A percentile compares a stretch with the other conserved stretches of the same genome.
Conservation (phyloP, 2,888 invertebrate genomes). For the Deilephila elpenor region DNA sequence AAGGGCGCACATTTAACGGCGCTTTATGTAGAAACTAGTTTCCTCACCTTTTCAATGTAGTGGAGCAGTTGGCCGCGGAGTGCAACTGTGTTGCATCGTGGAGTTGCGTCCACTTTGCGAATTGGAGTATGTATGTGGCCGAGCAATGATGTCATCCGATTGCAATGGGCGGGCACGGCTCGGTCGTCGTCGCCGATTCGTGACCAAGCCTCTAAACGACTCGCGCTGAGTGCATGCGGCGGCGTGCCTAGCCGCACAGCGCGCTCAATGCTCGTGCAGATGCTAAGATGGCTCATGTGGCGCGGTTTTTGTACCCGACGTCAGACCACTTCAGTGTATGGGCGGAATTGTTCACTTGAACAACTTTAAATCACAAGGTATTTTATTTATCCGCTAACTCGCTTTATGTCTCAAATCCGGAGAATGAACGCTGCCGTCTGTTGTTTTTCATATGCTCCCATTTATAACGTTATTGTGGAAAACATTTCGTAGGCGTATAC, state of each 20-base stretch:
- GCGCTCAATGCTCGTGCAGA: conserved; percentile 26
- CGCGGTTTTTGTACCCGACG: conserved; percentile 47
- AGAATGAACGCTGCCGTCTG: not conserved
- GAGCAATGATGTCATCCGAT: conserved; percentile 74
- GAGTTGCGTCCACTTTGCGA: conserved; percentile 46
- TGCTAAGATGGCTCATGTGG: conserved; percentile 36
- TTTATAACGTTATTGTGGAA: not conserved
- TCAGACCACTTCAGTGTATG: not conserved
- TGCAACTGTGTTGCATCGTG: conserved; percentile 48
- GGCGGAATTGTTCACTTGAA: conserved; percentile 14
- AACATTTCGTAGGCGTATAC: not conserved
- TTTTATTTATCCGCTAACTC: not conserved
- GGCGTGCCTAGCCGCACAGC: conserved; percentile 57
- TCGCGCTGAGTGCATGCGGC: conserved; percentile 41
- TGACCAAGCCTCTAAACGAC: conserved; percentile 65
- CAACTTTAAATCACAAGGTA: conserved; percentile 5
- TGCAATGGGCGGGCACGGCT: conserved; percentile 71
- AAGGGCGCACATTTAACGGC: not conserved
- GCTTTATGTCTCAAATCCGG: not conserved
- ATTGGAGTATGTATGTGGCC: conserved; percentile 49
- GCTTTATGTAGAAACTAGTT: conserved; percentile 24
- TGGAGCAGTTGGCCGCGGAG: conserved; percentile 29
- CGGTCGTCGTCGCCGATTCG: conserved; percentile 61
- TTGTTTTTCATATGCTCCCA: not conserved
- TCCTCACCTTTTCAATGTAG: conserved; percentile 27